Base-by-base conservation (phyloP, 2,888 invertebrate species). In the Aphrophora alni region DNA sequence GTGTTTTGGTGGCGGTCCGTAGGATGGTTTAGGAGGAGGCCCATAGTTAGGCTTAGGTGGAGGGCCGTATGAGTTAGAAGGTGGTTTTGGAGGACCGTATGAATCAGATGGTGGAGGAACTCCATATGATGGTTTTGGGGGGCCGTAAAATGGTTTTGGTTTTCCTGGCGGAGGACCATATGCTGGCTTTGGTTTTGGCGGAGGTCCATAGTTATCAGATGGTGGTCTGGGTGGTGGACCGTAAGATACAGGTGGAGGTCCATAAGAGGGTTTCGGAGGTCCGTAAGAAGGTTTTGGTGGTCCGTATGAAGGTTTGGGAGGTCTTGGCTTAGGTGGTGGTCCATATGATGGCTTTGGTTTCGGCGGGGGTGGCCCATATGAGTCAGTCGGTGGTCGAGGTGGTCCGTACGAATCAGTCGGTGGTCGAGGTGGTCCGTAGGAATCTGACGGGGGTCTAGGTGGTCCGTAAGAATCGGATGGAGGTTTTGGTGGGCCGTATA, bases 341-440 rank as follows among this genome's bases (percentile, higher is more conserved):
- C 88, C 88, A 69, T 88, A 88, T 26, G 86, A 85, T 80, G 88
- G 88, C 33, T 88, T 38, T 0, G 88, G 86, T 51, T 86, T 82
- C 0, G 88, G 87, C 69, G 88, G 81, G 14, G 84, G 85, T 8
- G 89, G 83, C 90, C 89, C 89, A 25, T 92, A 92, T 0, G 90
- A 80, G 44, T 82, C 91, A 0, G 90, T 91, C 0, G 87, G 71
- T 17, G 81, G 83, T 78, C 84, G 84, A 0, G 85, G 84, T 12
- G 86, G 85, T 25, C 85, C 85, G 44, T 85, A 85, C 0, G 72
- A 59, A 12, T 82, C 82, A 51, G 82, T 84, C 78, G 87, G 80
- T 86, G 82, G 80, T 83, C 86, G 82, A 85, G 85, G 82, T 71
- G 83, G 84, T 88, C 3, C 89, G 26, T 82, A 81, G 12, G 76